Base-by-base conservation (phyloP, 2,113 vertebrate genomes). In the Picathartes gymnocephalus region DNA sequence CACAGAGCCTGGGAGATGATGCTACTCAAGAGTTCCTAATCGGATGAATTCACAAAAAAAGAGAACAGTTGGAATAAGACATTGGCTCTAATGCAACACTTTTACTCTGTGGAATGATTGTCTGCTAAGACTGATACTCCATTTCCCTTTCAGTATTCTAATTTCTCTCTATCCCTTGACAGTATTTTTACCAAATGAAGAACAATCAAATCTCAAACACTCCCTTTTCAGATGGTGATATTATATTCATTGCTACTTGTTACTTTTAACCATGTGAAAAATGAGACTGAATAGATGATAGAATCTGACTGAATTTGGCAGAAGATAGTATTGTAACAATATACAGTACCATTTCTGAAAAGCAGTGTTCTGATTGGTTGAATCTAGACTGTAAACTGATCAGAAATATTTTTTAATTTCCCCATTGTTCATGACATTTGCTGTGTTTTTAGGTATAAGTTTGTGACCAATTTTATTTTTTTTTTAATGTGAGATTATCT, bases 111-210 rank as follows among this genome's bases (percentile, higher is more conserved):
- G 60, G 70, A 30, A 83, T 62, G 56, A 50, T 69, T 92, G 31
- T 85, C 57, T 66, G 33, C 51, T 65, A 73, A 87, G 44, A 27
- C 18, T 79, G 48, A 50, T 69, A 66, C 57, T 92, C 81, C 83
- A 65, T 71, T 92, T 95, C 84, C 44, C 65, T 84, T 86, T 91
- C 72, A 71, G 57, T 94, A 54, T 90, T 82, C 53, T 80, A 51
- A 81, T 81, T 88, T 58, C 15, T 87, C 35, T 33, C 31, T 80
- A 62, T 68, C 35, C 64, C 42, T 66, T 54, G 40, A 57, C 23
- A 24, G 48, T 48, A 15, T 42, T 90, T 84, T 86, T 87, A 88
- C 64, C 68, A 91, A 91, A 86, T 77, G 66, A 94, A 84, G 66
- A 89, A 51, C 18, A 80, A 30, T 81, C 27, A 82, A 22, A 66